Percentiles rank a stretch among this genome's conserved stretches.
These are phyloP conservation scores for Cepaea nemoralis DNA, from an alignment of 1,140 invertebrate genomes.

Conservation along the genomic window DNA sequence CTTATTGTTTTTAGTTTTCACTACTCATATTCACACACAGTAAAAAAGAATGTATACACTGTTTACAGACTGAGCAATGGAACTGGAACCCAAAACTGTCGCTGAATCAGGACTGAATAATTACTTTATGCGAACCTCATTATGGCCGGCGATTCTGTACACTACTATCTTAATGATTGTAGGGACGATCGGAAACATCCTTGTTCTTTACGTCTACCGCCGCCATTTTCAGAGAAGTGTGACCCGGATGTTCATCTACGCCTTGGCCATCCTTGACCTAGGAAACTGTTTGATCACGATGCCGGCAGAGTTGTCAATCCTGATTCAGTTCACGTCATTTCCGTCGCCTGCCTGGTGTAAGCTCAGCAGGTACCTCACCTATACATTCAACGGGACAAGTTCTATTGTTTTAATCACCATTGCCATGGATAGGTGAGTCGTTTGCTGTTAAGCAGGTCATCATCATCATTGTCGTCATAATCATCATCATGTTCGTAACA, in stretches of 20 bases:
- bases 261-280: conserved; percentile 57
- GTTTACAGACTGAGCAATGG: background rate
- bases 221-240: conserved; percentile 55
- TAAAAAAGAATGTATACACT: background rate
- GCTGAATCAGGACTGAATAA: background rate
- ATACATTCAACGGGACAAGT: conserved; percentile 52
- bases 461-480: too few relatives aligned
- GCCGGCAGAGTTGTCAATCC: conserved; percentile 57
- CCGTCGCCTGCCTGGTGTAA: conserved; percentile 57
- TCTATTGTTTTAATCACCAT: conserved; percentile 58
- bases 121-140: background rate
- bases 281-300: conserved; percentile 57
- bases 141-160: conserved; percentile 52
- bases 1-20: too few relatives aligned
- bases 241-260: conserved; percentile 60
- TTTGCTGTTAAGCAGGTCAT: too few relatives aligned
- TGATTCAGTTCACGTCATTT: conserved; percentile 54
- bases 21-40: too few relatives aligned
- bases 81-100: background rate
- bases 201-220: conserved; percentile 58
- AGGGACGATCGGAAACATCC: conserved; percentile 56
- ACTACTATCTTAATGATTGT: conserved; percentile 50
- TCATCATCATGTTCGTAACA: too few relatives aligned
- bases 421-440: conserved; percentile 52
- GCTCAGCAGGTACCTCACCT: conserved; percentile 55